These are phyloP conservation scores for Thelaira solivaga DNA, from an alignment of 2,888 invertebrate genomes.

Conservation along the genomic window DNA sequence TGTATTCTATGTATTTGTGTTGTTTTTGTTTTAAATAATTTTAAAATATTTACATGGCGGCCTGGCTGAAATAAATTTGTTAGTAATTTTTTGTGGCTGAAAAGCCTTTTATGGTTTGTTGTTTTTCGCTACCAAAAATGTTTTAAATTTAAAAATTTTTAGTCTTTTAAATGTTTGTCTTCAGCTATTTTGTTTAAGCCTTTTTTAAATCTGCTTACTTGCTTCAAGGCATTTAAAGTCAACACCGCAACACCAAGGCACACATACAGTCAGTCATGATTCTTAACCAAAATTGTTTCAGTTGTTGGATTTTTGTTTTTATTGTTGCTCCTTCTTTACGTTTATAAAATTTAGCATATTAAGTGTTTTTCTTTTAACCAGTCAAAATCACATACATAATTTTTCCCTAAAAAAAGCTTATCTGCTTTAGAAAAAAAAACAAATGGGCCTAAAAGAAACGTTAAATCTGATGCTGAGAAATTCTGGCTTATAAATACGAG, in stretches of 20 bases:
- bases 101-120: slow-evolving; percentile 20
- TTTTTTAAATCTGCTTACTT: slow-evolving; percentile 29
- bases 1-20: not conserved
- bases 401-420: slow-evolving; percentile 19
- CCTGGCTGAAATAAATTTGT: slow-evolving; percentile 62
- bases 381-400: slow-evolving; percentile 36
- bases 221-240: slow-evolving; percentile 57
- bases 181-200: slow-evolving; percentile 27
- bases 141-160: not conserved
- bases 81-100: slow-evolving; percentile 37
- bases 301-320: not conserved
- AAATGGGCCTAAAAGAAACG: not conserved
- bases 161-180: not conserved
- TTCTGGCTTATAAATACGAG: slow-evolving; percentile 51
- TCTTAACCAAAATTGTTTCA: not conserved
- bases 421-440: not conserved
- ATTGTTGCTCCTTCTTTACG: not conserved
- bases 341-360: slow-evolving; percentile 39
- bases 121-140: not conserved
- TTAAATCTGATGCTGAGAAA: slow-evolving; percentile 39
- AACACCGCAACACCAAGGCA: slow-evolving; percentile 41
- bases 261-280: not conserved
- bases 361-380: slow-evolving; percentile 50
- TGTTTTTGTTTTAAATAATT: slow-evolving; percentile 17
- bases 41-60: not conserved